Percentiles rank a stretch among this genome's conserved stretches.
phyloP scores from a whole-genome alignment of 2,113 vertebrate species.

The Pterocles gutturalis region DNA sequence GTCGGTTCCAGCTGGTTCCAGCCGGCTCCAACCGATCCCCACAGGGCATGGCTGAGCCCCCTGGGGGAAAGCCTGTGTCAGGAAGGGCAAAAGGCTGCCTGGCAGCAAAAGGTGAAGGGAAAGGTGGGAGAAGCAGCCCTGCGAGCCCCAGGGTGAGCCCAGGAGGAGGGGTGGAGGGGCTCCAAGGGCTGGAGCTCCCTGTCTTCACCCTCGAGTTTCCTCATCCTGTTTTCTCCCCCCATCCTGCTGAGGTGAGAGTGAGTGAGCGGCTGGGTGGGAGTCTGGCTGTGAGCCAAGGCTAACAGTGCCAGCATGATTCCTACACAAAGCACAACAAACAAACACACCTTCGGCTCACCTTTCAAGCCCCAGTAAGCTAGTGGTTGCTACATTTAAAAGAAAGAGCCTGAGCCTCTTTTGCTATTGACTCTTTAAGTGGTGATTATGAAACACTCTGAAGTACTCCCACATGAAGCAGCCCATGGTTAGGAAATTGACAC shows the following conservation, averaged over 20 bases:
- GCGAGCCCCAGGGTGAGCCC: rapidly evolving
- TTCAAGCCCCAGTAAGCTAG: not conserved
- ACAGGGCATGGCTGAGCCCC: rapidly evolving
- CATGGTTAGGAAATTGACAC: not conserved
- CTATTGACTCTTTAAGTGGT: not conserved
- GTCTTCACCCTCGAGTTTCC: not conserved
- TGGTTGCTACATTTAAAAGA: not conserved
- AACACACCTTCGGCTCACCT: not conserved
- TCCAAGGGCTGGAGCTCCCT: not conserved
- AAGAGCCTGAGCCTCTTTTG: not conserved
- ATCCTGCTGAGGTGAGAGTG: not conserved
- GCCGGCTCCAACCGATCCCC: too few species aligned
- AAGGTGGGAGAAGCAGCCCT: not conserved
- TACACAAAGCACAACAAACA: not conserved
- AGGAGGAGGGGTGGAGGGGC: not conserved
- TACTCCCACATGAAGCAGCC: not conserved
- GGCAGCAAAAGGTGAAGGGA: rapidly evolving
- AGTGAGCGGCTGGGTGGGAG: not conserved
- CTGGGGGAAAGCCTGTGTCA: rapidly evolving
- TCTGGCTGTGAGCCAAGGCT: not conserved
- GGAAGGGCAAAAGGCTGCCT: rapidly evolving
- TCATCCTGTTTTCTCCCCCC: not conserved
- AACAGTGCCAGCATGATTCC: not conserved
- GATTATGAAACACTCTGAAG: not conserved
- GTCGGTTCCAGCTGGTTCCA: not conserved